Conservation (phyloP, 2,888 invertebrate species). For the Clunio marinus region DNA sequence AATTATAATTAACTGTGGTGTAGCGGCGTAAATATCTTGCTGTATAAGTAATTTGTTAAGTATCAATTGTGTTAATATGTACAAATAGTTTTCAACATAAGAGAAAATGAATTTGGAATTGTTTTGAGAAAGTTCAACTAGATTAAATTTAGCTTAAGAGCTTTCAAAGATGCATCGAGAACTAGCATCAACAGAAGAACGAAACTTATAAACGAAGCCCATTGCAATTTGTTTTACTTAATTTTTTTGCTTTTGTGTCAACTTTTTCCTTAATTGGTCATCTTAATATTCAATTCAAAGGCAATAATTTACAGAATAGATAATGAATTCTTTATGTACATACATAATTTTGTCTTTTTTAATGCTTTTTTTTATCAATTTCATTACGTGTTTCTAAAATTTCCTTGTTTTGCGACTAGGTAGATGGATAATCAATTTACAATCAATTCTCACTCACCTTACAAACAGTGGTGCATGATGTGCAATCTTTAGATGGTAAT, state of each 20-base stretch:
- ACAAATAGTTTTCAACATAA: no score
- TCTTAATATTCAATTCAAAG: constrained; percentile 16
- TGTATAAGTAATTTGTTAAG: not conserved
- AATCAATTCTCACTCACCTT: constrained; percentile 56
- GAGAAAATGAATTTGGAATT: no score
- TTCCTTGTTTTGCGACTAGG: not conserved
- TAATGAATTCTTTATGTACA: not conserved
- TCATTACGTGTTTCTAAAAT: not conserved
- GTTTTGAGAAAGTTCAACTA: not conserved
- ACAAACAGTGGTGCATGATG: constrained; percentile 61
- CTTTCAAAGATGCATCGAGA: not conserved
- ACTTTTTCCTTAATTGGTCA: constrained; percentile 3
- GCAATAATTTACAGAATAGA: constrained; percentile 26
- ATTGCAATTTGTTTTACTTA: not conserved
- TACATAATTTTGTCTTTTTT: no score
- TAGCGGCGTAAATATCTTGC: not conserved
- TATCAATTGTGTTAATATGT: not conserved
- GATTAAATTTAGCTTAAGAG: not conserved
- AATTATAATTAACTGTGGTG: no score
- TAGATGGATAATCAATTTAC: no score
- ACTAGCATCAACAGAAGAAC: not conserved
- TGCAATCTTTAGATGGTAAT: constrained; percentile 62
- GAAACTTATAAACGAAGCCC: not conserved
- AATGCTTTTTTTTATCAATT: not conserved
- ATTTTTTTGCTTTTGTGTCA: not conserved